Conservation (phyloP, 1,140 invertebrate species). For the Zaprionus gabonicus region DNA sequence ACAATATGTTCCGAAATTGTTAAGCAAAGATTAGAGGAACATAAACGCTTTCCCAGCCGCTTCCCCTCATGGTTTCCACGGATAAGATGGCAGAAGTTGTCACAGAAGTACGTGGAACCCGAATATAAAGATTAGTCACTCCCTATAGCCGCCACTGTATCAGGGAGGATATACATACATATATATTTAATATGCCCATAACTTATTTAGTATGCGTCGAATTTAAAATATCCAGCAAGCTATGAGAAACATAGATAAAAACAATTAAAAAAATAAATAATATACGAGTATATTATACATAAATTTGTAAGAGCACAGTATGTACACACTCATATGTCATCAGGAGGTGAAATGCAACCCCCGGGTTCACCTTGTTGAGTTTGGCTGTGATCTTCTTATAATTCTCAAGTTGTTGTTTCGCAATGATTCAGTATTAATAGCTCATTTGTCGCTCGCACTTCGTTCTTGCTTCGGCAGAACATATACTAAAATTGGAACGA, state of each 20-base stretch:
- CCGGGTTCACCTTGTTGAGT: not conserved
- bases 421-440: not conserved
- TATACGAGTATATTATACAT: not conserved
- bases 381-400: not conserved
- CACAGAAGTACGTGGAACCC: not conserved
- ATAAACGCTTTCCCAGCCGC: not conserved
- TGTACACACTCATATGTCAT: not conserved
- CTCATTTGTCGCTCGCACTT: not conserved
- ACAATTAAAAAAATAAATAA: not conserved
- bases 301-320: not conserved
- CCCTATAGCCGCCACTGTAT: not conserved
- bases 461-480: conserved; percentile 90
- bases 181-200: not conserved
- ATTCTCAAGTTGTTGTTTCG: conserved; percentile 20
- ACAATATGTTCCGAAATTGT: not conserved
- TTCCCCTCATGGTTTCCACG: conserved; percentile 19
- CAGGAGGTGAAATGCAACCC: conserved; percentile 5
- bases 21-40: not conserved
- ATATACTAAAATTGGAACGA: conserved; percentile 93
- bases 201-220: not conserved
- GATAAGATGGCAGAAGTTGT: not conserved
- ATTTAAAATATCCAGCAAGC: not conserved
- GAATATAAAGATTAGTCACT: conserved; percentile 14
- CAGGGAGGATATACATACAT: not conserved
- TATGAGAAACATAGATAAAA: conserved; percentile 8